A percentile compares a stretch with the other conserved stretches of the same genome.
Conservation (phyloP, 1,140 invertebrate genomes). For the Yoshiicerus persimilis region DNA sequence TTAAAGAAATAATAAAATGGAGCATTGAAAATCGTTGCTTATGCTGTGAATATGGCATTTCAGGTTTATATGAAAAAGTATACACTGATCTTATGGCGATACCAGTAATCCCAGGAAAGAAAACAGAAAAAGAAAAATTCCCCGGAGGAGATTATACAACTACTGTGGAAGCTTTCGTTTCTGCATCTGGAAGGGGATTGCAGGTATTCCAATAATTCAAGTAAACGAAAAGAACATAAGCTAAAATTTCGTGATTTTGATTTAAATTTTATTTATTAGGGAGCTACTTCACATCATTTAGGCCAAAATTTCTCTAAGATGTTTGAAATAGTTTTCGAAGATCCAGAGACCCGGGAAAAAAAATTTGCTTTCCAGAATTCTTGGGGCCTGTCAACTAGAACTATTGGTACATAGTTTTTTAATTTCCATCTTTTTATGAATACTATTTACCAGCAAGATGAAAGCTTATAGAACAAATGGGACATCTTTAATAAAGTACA, state of each 20-base stretch:
- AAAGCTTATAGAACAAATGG: too few species aligned
- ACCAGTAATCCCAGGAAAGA: slow-evolving; percentile 90
- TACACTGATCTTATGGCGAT: slow-evolving; percentile 93
- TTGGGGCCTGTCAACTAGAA: slow-evolving; percentile 96
- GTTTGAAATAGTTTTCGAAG: slow-evolving; percentile 96
- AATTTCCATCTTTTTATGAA: too few species aligned
- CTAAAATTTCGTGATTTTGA: too few species aligned
- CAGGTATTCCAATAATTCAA: slow-evolving; percentile 61
- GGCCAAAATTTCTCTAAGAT: slow-evolving; percentile 99
- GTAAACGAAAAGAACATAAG: neutral
- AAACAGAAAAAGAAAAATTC: slow-evolving; percentile 99
- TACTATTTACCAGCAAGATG: too few species aligned
- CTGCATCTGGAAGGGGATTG: slow-evolving; percentile 90
- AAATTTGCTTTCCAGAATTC: slow-evolving; percentile 93
- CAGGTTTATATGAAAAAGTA: slow-evolving; percentile 76
- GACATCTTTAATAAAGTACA: too few species aligned
- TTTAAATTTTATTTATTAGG: slow-evolving; percentile 57
- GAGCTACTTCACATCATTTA: slow-evolving; percentile 95
- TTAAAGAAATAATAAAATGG: too few species aligned
- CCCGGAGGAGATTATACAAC: slow-evolving; percentile 97
- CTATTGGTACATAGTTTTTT: slow-evolving; percentile 69
- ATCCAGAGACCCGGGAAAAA: slow-evolving; percentile 87
- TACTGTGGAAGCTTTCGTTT: slow-evolving; percentile 93
- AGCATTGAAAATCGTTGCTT: neutral
- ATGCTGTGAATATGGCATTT: neutral